Conservation (phyloP, 2,888 invertebrate species). For the Frankliniella intonsa region DNA sequence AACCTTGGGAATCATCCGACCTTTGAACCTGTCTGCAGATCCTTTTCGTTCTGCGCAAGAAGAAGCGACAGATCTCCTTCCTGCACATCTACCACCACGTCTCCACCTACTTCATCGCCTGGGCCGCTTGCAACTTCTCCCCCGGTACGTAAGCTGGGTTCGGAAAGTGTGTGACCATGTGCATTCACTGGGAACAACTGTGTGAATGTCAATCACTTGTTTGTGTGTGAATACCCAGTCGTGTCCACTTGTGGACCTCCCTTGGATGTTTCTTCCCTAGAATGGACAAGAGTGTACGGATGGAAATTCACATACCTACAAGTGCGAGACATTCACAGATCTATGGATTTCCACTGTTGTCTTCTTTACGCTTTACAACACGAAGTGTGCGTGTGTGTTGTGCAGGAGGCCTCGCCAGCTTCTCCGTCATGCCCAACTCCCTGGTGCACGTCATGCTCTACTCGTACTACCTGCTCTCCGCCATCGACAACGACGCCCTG, state of each 20-base stretch:
- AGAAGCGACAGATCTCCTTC: slow-evolving; percentile 63
- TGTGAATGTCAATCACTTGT: too few species aligned
- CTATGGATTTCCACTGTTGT: too few species aligned
- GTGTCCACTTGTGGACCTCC: too few species aligned
- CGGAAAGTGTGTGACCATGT: neutral
- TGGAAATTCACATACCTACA: too few species aligned
- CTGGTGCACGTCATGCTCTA: slow-evolving; percentile 73
- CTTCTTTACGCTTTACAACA: too few species aligned
- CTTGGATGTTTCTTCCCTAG: too few species aligned
- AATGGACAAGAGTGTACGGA: too few species aligned
- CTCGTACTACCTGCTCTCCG: slow-evolving; percentile 63
- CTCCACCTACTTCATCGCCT: slow-evolving; percentile 56
- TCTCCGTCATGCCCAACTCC: slow-evolving; percentile 62
- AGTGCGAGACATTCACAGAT: too few species aligned
- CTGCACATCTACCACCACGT: slow-evolving; percentile 71
- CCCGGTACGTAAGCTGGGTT: slow-evolving; percentile 53
- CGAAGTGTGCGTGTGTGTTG: too few species aligned
- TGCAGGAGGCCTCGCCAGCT: slow-evolving; percentile 61
- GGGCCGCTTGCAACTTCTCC: slow-evolving; percentile 58
- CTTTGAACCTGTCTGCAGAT: slow-evolving; percentile 40
- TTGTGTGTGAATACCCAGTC: too few species aligned
- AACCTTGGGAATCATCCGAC: too few species aligned
- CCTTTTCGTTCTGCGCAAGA: slow-evolving; percentile 68
- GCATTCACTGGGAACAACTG: too few species aligned
- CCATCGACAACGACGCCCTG: slow-evolving; percentile 54